phyloP scores from a whole-genome alignment of 2,113 vertebrate species.

The Murina feae region DNA sequence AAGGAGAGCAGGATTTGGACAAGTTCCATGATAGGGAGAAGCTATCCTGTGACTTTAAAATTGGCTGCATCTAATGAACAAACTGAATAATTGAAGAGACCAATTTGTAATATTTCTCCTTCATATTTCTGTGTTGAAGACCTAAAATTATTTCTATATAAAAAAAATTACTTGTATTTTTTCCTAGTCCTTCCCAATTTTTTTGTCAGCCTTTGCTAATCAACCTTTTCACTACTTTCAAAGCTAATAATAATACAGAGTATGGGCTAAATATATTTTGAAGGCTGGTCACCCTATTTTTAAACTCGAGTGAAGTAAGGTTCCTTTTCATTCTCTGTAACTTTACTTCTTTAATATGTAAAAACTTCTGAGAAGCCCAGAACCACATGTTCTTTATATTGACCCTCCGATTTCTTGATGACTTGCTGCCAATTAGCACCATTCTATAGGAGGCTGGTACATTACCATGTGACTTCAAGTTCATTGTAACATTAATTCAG shows the following conservation, averaged over 20 bases:
- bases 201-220: slow-evolving; percentile 21
- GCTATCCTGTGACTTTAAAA: slow-evolving; percentile 11
- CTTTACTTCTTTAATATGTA: neutral
- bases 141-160: neutral
- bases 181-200: neutral
- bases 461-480: slow-evolving; percentile 38
- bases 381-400: neutral
- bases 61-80: neutral
- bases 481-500: slow-evolving; percentile 26
- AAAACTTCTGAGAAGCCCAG: slow-evolving; percentile 17
- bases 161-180: neutral
- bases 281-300: slow-evolving; percentile 42
- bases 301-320: neutral
- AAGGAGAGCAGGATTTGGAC: neutral
- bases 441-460: neutral
- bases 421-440: neutral
- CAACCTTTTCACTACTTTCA: neutral
- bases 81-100: neutral
- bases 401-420: slow-evolving; percentile 53
- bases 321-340: slow-evolving; percentile 18
- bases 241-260: slow-evolving; percentile 19
- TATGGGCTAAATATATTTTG: slow-evolving; percentile 35
- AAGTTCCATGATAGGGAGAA: neutral
- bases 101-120: slow-evolving; percentile 1
- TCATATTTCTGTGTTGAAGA: neutral